Evolutionary conservation across 2,113 vertebrate species (phyloP).

Genomic region (Peromyscus maniculatus): DNA sequence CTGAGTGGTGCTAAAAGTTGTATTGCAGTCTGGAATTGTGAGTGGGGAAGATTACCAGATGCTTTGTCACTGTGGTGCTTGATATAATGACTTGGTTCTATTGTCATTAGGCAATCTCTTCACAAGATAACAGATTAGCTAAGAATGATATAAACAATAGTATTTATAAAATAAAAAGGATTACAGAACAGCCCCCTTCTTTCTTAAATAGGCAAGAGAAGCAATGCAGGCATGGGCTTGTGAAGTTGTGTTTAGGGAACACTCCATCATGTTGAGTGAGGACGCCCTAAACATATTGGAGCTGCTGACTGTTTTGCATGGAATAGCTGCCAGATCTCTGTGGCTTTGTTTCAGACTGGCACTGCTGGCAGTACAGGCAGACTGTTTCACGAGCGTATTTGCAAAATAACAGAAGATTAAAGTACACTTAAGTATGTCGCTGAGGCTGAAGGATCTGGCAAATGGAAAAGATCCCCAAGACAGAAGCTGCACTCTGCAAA

Average conservation of each 20-base stretch:
- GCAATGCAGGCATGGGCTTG: constrained; percentile 11
- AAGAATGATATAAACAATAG: not conserved
- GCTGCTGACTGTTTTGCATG: constrained; percentile 33
- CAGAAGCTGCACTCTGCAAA: constrained; percentile 60
- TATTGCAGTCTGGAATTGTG: not conserved
- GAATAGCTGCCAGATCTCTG: constrained; percentile 61
- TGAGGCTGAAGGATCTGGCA: constrained; percentile 41
- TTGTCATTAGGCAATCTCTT: not conserved
- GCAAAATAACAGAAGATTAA: constrained; percentile 66
- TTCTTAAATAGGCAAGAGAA: constrained; percentile 27
- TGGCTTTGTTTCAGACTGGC: constrained; percentile 69
- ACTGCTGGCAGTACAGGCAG: constrained; percentile 56
- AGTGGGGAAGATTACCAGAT: not conserved
- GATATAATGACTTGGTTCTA: not conserved
- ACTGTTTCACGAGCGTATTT: constrained; percentile 70
- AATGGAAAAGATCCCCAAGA: constrained; percentile 53
- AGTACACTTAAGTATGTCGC: constrained; percentile 70
- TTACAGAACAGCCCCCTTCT: not conserved
- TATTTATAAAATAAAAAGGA: constrained; percentile 14
- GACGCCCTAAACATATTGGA: constrained; percentile 28
- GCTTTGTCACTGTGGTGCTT: not conserved
- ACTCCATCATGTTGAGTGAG: constrained; percentile 47
- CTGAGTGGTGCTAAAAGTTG: not conserved
- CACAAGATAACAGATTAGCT: not conserved
- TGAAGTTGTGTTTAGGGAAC: constrained; percentile 49